Percentiles rank a stretch among this genome's conserved stretches.
These are phyloP conservation scores for Apamea anceps DNA, from an alignment of 2,888 invertebrate genomes.

Conservation along the genomic window DNA sequence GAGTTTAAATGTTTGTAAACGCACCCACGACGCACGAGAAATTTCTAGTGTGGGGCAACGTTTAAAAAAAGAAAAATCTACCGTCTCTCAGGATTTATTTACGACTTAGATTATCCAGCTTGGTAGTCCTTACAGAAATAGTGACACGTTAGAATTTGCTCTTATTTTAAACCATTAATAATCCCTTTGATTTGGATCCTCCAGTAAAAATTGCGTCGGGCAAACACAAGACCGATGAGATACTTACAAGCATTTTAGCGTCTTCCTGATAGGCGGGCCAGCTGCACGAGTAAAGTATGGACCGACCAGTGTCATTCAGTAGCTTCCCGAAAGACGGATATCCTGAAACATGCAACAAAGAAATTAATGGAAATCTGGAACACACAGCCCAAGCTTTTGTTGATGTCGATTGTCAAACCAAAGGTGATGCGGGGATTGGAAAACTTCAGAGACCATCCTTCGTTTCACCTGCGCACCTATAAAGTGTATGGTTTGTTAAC, in stretches of 20 bases:
- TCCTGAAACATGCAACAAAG: conserved; percentile 83
- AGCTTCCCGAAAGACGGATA: conserved; percentile 93
- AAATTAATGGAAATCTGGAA: not conserved
- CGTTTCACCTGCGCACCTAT: not conserved
- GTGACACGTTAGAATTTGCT: no score
- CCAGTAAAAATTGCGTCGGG: not conserved
- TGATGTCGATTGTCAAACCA: not conserved
- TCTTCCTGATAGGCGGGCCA: conserved; percentile 95
- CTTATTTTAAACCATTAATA: no score
- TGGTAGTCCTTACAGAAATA: no score
- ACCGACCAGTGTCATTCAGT: conserved; percentile 93
- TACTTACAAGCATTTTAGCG: conserved; percentile 72
- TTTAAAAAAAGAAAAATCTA: no score
- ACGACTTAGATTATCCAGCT: not conserved
- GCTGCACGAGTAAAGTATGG: conserved; percentile 95
- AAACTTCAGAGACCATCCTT: not conserved
- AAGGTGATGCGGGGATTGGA: not conserved
- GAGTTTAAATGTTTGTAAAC: no score
- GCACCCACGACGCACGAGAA: no score
- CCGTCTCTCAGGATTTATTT: not conserved
- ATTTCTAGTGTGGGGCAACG: no score
- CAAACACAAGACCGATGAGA: not conserved
- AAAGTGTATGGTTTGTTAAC: not conserved
- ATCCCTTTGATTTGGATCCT: not conserved
- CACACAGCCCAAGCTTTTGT: not conserved